Base-by-base conservation (phyloP, 2,888 invertebrate species). In the Hypsopygia costalis region DNA sequence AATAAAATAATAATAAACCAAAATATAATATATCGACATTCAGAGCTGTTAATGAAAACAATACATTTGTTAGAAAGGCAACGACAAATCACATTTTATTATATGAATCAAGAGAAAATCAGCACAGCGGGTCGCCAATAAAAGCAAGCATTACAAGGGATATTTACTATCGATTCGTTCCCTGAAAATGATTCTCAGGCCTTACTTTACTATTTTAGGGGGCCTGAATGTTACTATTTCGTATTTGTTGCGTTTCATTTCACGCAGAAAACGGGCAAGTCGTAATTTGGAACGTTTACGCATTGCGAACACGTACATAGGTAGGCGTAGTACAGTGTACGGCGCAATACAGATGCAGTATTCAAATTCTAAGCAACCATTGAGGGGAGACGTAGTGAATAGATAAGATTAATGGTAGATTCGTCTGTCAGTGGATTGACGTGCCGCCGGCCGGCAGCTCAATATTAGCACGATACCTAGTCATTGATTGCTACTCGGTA, bases 341-440 rank as follows among this genome's bases (percentile, higher is more conserved):
- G 56, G 58, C 52, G 47, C 54, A 55, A 54, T 49, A 55, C 58
- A 65, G 54, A 55, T 62, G 62, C 70, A 65, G 62, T 75, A 74
- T 78, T 80, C 74, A 78, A 74, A 78, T 77, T 79, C 66, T 65
- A 69, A 66, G 62, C 67, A 67, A 61, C 61, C 63, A 58, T 51
- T 47, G 55, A 49, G 54, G 65, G 57, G 69, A 62, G 69, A 57
- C 64, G 60, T 52, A 62, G 68, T 77, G 74, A 76, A 81, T 80
- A 74, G 78, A 78, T 78, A 78, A 78, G 78, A 78, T 80, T 74
- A 78, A 78, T 78, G 63, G 67, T 47, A 55, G 64, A 62, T 62
- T 66, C 59, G 58, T 55, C 61, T 53, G 64, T 55, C 60, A 52
- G 60, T 52, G 58, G 58, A 62, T 64, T 61, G 66, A 67, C 63